These are phyloP conservation scores for Balaenoptera acutorostrata DNA, from an alignment of 2,113 vertebrate species.

Conservation along the genomic window DNA sequence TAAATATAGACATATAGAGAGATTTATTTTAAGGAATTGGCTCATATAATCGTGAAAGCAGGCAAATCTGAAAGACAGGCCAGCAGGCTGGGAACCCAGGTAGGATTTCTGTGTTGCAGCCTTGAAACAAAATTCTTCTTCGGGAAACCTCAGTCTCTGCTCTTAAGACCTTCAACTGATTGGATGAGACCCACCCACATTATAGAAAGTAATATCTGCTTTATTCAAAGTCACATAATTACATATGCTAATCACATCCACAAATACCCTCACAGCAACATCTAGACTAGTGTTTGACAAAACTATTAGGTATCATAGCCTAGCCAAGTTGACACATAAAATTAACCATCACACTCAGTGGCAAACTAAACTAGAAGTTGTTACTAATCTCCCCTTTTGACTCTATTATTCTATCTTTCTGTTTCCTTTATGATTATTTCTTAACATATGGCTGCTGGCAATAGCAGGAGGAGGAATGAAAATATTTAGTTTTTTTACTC, in stretches of 20 bases:
- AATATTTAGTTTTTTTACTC: slow-evolving; percentile 12
- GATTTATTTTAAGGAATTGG: neutral
- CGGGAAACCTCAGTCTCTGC: neutral
- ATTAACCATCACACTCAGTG: neutral
- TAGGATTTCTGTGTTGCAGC: neutral
- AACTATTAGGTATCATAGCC: neutral
- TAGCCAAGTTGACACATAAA: neutral
- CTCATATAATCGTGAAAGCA: neutral
- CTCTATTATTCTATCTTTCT: neutral
- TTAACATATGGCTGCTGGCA: neutral
- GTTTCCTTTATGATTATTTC: neutral
- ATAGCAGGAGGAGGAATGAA: neutral
- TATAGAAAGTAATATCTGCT: neutral
- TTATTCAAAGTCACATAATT: neutral
- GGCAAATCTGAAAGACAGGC: neutral
- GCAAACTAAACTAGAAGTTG: neutral
- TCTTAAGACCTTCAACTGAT: neutral
- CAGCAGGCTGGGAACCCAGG: neutral
- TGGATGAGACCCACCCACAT: neutral
- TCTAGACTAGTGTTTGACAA: neutral
- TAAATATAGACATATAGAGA: neutral
- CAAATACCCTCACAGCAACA: neutral
- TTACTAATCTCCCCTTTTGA: neutral
- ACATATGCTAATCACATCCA: neutral
- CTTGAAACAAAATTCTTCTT: neutral